Conservation (phyloP, 30 jellyfish, hydroid and myxozoan species). For the Aurelia aurita complex sp. Pacific region DNA sequence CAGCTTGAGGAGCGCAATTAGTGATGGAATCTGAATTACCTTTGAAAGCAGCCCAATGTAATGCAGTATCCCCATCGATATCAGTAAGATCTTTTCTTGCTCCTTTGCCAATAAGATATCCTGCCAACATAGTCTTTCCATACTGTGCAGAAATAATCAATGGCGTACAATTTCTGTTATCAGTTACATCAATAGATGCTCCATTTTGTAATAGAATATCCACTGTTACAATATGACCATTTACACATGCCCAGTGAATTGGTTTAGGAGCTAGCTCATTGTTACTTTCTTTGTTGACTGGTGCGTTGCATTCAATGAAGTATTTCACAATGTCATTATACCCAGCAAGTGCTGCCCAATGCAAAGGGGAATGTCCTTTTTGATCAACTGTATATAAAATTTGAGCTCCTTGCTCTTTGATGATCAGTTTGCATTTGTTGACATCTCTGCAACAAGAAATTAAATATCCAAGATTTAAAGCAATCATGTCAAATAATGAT, state of each 20-base stretch:
- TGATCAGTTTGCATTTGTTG: slow-evolving; percentile 71
- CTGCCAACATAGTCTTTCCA: slow-evolving; percentile 88
- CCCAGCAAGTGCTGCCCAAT: slow-evolving; percentile 99
- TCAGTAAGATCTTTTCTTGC: slow-evolving; percentile 93
- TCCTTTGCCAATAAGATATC: slow-evolving; percentile 93
- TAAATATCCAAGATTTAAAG: neutral
- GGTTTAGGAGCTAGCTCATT: slow-evolving; percentile 96
- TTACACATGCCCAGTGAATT: slow-evolving; percentile 97
- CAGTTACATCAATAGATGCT: slow-evolving; percentile 86
- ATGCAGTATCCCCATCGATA: slow-evolving; percentile 92
- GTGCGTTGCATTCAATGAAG: slow-evolving; percentile 85
- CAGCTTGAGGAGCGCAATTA: too few relatives aligned
- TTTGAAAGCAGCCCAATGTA: slow-evolving; percentile 98
- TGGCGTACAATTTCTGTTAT: slow-evolving; percentile 89
- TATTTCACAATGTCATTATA: slow-evolving; percentile 85
- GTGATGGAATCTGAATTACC: slow-evolving; percentile 43
- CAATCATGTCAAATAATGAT: neutral
- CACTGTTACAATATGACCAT: slow-evolving; percentile 94
- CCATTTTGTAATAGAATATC: slow-evolving; percentile 92
- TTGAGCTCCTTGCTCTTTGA: slow-evolving; percentile 72
- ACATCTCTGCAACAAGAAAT: slow-evolving; percentile 74
- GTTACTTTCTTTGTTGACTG: slow-evolving; percentile 81
- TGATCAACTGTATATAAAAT: slow-evolving; percentile 73
- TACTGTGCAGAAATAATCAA: slow-evolving; percentile 93
- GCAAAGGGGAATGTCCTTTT: slow-evolving; percentile 97